Evolutionary conservation across 2,888 invertebrate species (phyloP).

Genomic region (Sarcophaga caerulescens): DNA sequence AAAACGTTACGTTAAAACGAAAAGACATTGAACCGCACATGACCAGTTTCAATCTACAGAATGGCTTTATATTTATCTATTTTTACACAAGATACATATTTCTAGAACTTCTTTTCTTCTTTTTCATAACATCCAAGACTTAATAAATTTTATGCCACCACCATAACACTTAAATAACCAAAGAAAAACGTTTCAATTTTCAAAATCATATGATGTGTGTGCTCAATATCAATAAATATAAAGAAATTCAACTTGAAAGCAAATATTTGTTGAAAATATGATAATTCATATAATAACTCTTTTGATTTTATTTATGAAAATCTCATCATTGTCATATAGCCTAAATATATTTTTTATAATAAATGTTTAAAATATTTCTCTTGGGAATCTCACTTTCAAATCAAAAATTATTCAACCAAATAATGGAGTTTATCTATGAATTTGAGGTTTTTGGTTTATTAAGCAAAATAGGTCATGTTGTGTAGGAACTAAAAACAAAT

Average conservation of each 20-base stretch:
- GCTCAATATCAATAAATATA: not conserved
- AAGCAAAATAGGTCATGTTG: not conserved
- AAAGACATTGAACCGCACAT: not conserved
- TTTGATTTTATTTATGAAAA: too few species aligned
- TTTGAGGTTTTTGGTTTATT: not conserved
- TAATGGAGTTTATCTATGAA: not conserved
- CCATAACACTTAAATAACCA: too few species aligned
- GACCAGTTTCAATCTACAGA: too few species aligned
- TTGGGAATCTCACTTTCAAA: slow-evolving; percentile 42
- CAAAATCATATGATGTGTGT: not conserved
- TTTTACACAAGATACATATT: too few species aligned
- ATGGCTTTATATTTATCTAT: too few species aligned
- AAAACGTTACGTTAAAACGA: slow-evolving; percentile 71
- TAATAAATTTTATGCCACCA: too few species aligned
- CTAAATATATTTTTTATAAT: not conserved
- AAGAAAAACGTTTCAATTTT: not conserved
- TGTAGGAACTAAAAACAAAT: not conserved
- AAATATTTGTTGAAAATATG: too few species aligned
- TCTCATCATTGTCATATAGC: not conserved
- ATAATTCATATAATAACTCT: too few species aligned
- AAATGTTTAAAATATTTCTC: not conserved
- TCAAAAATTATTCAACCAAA: not conserved
- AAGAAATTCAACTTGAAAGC: not conserved
- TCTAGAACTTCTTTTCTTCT: too few species aligned
- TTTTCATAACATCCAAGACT: too few species aligned